phyloP scores from a whole-genome alignment of 2,888 invertebrate genomes.

The Leucophenga montana region DNA sequence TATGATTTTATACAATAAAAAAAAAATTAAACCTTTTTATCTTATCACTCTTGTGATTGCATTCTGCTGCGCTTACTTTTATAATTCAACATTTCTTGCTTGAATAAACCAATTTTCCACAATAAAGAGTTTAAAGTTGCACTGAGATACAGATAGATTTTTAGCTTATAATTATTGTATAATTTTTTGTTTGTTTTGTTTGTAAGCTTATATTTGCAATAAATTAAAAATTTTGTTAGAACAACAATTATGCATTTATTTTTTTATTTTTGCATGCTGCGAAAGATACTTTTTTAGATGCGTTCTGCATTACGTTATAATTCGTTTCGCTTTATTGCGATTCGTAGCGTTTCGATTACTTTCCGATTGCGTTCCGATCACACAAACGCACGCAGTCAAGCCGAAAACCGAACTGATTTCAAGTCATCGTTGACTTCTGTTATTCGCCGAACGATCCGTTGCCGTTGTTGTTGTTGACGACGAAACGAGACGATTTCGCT shows the following conservation, averaged over 20 bases:
- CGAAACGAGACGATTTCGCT: no score
- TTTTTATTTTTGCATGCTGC: not conserved
- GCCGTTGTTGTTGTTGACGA: no score
- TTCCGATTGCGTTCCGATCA: conserved; percentile 42
- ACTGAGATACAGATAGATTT: no score
- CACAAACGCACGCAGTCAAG: conserved; percentile 42
- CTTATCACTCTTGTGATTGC: not conserved
- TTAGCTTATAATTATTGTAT: no score
- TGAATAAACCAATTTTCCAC: not conserved
- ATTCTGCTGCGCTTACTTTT: not conserved
- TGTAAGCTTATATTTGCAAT: no score
- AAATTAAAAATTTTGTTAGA: no score
- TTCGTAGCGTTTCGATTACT: conserved; percentile 16
- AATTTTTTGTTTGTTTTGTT: no score
- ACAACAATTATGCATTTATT: no score
- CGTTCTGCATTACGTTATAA: conserved; percentile 22
- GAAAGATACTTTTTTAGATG: not conserved
- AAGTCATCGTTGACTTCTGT: conserved; percentile 32
- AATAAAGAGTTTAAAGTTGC: conserved; percentile 1
- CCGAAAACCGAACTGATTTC: conserved; percentile 58
- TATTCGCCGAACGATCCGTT: conserved; percentile 33
- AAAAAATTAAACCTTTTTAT: not conserved
- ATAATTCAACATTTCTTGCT: not conserved
- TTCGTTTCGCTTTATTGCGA: not conserved
- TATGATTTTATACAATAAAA: no score